Conservation (phyloP, 2,888 invertebrate species). For the Dendrolimus houi region DNA sequence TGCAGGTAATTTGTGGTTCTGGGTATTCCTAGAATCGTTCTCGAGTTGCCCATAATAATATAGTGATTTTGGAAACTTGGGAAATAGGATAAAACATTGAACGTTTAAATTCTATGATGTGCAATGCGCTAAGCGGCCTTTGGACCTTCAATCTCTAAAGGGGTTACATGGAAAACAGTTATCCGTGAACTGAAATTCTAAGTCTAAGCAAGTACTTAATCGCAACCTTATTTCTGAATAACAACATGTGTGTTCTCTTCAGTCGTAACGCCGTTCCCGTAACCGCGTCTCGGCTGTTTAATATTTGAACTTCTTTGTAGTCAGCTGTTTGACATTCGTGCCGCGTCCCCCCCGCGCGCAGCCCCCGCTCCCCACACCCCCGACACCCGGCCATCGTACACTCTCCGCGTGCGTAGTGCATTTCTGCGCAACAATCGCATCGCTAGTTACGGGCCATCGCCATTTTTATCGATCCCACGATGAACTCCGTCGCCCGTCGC, state of each 20-base stretch:
- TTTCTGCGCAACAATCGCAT: slow-evolving; percentile 38
- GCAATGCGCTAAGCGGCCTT: no score
- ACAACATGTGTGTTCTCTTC: no score
- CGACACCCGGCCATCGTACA: slow-evolving; percentile 6
- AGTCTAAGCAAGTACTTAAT: neutral
- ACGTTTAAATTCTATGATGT: no score
- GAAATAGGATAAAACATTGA: no score
- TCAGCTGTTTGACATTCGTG: slow-evolving; percentile 65
- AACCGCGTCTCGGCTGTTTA: neutral
- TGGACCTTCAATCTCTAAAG: no score
- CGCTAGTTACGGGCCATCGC: slow-evolving; percentile 28
- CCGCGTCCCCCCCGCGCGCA: slow-evolving; percentile 17
- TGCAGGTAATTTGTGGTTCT: no score
- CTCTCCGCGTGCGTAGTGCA: slow-evolving; percentile 35
- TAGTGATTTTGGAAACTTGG: no score
- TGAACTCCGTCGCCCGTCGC: slow-evolving; percentile 18
- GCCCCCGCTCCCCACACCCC: slow-evolving; percentile 15
- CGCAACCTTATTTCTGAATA: no score
- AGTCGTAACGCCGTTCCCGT: neutral
- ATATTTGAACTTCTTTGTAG: slow-evolving; percentile 42
- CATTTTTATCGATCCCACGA: slow-evolving; percentile 48
- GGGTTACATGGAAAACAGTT: neutral
- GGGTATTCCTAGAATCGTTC: no score
- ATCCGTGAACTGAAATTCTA: neutral
- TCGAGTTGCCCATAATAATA: no score